A percentile compares a stretch with the other conserved stretches of the same genome.
phyloP scores from a whole-genome alignment of 2,113 vertebrate genomes.

The Trinectes maculatus region DNA sequence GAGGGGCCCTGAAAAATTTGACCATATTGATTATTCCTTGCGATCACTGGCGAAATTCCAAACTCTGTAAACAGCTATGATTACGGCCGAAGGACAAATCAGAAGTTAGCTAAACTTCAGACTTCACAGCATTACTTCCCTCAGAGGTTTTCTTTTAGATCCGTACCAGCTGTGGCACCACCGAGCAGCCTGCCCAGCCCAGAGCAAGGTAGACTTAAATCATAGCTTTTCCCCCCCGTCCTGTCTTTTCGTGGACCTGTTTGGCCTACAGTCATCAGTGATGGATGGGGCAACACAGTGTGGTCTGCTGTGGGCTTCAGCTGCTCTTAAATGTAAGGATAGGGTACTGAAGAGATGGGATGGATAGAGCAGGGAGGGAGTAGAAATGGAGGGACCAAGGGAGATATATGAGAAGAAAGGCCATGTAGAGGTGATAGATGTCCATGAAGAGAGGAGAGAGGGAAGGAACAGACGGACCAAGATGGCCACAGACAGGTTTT shows the following conservation, averaged over 20 bases:
- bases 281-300: conserved; percentile 67
- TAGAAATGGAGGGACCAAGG: conserved; percentile 62
- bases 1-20: neutral
- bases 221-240: conserved; percentile 36
- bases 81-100: neutral
- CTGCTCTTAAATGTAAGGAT: conserved; percentile 74
- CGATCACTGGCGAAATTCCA: neutral
- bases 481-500: conserved; percentile 56
- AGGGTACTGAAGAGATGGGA: conserved; percentile 52
- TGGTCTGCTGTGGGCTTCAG: conserved; percentile 71
- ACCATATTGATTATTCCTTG: neutral
- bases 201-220: conserved; percentile 64
- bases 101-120: neutral
- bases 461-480: conserved; percentile 28
- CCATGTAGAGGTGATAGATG: conserved; percentile 62
- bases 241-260: conserved; percentile 44
- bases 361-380: conserved; percentile 51
- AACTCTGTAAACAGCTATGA: conserved; percentile 4
- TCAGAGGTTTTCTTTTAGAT: conserved; percentile 14
- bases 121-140: neutral
- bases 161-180: conserved; percentile 24
- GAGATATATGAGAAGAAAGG: conserved; percentile 68
- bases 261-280: conserved; percentile 70
- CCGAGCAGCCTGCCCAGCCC: conserved; percentile 15
- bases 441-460: conserved; percentile 17